Conservation (phyloP, 2,113 vertebrate species). For the Parotia lawesii region DNA sequence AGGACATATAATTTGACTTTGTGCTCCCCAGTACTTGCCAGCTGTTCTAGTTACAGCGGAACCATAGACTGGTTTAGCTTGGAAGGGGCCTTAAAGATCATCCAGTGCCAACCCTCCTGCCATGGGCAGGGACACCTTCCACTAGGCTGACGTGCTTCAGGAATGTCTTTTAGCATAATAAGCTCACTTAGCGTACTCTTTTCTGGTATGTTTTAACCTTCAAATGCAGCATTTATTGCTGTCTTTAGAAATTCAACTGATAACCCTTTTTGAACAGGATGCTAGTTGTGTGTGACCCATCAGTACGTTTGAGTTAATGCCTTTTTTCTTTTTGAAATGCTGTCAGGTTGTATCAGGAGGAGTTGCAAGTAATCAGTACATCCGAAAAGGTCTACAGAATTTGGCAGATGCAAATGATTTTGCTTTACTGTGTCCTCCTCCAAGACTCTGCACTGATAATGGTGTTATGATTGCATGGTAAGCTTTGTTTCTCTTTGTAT, state of each 20-base stretch:
- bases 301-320: neutral
- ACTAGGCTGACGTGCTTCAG: neutral
- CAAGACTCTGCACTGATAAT: constrained; percentile 91
- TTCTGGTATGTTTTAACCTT: neutral
- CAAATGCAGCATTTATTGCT: neutral
- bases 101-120: neutral
- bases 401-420: constrained; percentile 79
- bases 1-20: neutral
- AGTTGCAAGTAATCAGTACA: constrained; percentile 92
- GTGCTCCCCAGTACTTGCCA: neutral
- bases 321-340: neutral
- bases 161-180: neutral
- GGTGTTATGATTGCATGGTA: constrained; percentile 97
- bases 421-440: constrained; percentile 83
- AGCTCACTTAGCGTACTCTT: neutral
- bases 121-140: neutral
- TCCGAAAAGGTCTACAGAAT: constrained; percentile 76
- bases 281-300: neutral
- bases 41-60: neutral
- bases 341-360: constrained; percentile 90
- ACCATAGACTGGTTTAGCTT: neutral
- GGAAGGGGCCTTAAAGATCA: neutral
- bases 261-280: neutral
- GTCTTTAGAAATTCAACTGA: neutral
- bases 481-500: neutral